Evolutionary conservation across 1,140 invertebrate species (phyloP).

Genomic region (Tetragonula clypearis): DNA sequence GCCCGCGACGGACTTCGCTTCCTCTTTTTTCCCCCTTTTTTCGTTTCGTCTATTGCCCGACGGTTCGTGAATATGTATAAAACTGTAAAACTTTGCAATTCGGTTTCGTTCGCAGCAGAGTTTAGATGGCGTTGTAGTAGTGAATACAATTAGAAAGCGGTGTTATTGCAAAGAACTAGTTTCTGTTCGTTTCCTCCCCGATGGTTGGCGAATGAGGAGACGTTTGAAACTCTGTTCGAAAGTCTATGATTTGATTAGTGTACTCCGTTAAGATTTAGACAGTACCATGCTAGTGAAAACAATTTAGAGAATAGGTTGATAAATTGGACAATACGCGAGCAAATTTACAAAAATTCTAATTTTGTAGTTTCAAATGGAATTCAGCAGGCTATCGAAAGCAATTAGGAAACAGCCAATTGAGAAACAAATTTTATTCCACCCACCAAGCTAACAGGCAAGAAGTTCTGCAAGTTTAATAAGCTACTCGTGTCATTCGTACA

Average conservation of each 20-base stretch:
- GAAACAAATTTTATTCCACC: neutral
- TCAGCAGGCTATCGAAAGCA: neutral
- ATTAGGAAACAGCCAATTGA: neutral
- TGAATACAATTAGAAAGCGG: neutral
- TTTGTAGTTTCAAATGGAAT: too few species aligned
- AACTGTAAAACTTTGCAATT: neutral
- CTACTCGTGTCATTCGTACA: neutral
- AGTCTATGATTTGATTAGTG: too few species aligned
- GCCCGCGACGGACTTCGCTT: neutral
- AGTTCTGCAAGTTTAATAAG: neutral
- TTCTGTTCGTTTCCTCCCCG: too few species aligned
- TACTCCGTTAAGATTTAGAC: too few species aligned
- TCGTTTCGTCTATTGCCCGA: too few species aligned
- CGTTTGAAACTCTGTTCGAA: too few species aligned
- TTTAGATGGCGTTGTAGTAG: neutral
- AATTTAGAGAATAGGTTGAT: too few species aligned
- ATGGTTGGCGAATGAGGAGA: too few species aligned
- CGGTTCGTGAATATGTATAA: neutral
- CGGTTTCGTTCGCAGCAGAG: neutral
- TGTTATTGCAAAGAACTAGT: neutral
- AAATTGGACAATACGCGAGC: too few species aligned
- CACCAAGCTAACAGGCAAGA: neutral
- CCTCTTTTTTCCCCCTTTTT: neutral
- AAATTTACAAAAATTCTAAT: too few species aligned
- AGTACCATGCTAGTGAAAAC: too few species aligned